Percentiles rank a stretch among this genome's conserved stretches.
phyloP scores from a whole-genome alignment of 1,140 invertebrate species.

The Condylostylus longicornis region DNA sequence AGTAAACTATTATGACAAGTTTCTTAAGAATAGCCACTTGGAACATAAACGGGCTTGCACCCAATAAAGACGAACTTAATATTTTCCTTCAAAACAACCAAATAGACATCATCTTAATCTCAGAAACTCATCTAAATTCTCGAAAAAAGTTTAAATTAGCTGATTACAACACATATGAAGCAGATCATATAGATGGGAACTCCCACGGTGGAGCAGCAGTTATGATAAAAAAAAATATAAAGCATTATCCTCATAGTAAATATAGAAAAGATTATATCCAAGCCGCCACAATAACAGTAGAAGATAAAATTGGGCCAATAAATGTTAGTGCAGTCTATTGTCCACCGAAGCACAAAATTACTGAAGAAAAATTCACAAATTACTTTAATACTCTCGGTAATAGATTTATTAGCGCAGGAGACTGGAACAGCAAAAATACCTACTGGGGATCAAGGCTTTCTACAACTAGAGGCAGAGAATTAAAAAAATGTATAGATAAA shows the following conservation, averaged over 20 bases:
- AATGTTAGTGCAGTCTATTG: constrained; percentile 2
- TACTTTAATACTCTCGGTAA: constrained; percentile 24
- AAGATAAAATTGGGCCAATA: constrained; percentile 2
- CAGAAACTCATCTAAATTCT: constrained; percentile 26
- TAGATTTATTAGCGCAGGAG: constrained; percentile 25
- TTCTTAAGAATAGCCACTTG: too few species aligned
- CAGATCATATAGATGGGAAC: constrained; percentile 8
- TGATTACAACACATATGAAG: constrained; percentile 3
- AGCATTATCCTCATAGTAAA: constrained; percentile 3
- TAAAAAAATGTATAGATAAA: constrained; percentile 13
- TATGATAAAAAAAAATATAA: constrained; percentile 6
- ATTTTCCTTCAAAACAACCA: constrained; percentile 6
- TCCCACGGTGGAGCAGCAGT: constrained; percentile 9
- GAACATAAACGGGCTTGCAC: too few species aligned
- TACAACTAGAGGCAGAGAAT: constrained; percentile 19
- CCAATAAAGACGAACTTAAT: too few species aligned
- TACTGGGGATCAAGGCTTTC: constrained; percentile 28
- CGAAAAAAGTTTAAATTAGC: constrained; percentile 12
- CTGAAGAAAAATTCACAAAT: constrained; percentile 14
- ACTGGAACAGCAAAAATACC: constrained; percentile 32
- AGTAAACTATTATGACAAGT: too few species aligned
- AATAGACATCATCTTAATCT: constrained; percentile 10
- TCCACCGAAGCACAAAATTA: constrained; percentile 1
- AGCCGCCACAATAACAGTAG: constrained; percentile 6
- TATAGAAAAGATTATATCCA: constrained; percentile 4